Evolutionary conservation across 2,888 invertebrate species (phyloP).

Genomic region (Drosophila paramelanica): DNA sequence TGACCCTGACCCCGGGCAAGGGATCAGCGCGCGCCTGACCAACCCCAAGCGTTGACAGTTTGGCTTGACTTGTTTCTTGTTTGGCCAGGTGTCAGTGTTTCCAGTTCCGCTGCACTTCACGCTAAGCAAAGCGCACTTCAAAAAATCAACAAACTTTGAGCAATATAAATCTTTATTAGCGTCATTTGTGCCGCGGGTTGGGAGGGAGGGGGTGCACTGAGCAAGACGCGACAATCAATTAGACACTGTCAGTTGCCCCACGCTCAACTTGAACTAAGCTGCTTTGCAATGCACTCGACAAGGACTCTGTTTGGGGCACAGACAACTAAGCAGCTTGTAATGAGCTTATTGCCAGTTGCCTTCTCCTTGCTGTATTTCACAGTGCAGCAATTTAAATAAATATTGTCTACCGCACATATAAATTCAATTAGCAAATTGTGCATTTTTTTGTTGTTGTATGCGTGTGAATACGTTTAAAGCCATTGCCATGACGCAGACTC

Average conservation of each 20-base stretch:
- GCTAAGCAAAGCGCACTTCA: constrained; percentile 30
- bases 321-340: constrained; percentile 35
- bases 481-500: background rate
- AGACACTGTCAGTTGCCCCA: constrained; percentile 51
- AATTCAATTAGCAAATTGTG: too few species aligned
- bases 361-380: background rate
- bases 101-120: constrained; percentile 4
- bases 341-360: constrained; percentile 26
- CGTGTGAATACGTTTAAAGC: background rate
- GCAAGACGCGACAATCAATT: constrained; percentile 54
- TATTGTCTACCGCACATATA: too few species aligned
- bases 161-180: constrained; percentile 71
- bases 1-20: constrained; percentile 59
- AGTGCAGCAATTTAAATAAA: background rate
- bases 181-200: constrained; percentile 25
- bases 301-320: constrained; percentile 5
- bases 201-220: background rate
- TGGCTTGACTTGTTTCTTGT: constrained; percentile 42
- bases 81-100: constrained; percentile 65
- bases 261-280: constrained; percentile 38
- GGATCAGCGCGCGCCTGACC: constrained; percentile 38
- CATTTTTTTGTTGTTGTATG: too few species aligned
- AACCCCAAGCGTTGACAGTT: constrained; percentile 39
- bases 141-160: constrained; percentile 47
- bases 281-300: constrained; percentile 25